Percentiles rank a stretch among this genome's conserved stretches.
Conservation (phyloP, 2,888 invertebrate genomes). For the Ectemnius cavifrons region DNA sequence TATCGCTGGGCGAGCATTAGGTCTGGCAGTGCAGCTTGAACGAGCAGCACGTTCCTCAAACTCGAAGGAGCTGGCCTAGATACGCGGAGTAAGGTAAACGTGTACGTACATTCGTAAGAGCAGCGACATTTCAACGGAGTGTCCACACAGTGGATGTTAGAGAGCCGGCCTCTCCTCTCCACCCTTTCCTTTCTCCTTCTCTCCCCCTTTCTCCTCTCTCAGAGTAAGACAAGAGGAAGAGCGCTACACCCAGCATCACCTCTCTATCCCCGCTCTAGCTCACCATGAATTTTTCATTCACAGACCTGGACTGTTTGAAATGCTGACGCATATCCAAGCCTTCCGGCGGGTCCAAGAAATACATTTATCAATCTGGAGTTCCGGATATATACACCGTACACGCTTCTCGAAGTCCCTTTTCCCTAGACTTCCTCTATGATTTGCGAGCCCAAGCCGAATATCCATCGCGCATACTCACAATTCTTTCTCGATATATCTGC, state of each 20-base stretch:
- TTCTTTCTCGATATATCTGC: too few relatives aligned
- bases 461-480: too few relatives aligned
- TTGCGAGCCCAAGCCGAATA: too few relatives aligned
- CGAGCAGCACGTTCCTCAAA: too few relatives aligned
- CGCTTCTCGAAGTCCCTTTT: too few relatives aligned
- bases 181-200: too few relatives aligned
- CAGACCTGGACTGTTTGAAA: slow-evolving; percentile 17
- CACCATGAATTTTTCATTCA: slow-evolving; percentile 40
- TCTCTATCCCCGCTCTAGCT: neutral
- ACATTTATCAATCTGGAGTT: slow-evolving; percentile 16
- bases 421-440: too few relatives aligned
- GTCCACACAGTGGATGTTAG: slow-evolving; percentile 24
- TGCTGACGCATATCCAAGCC: slow-evolving; percentile 23
- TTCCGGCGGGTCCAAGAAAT: slow-evolving; percentile 8
- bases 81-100: slow-evolving; percentile 16
- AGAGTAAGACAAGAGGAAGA: slow-evolving; percentile 12
- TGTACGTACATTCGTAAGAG: slow-evolving; percentile 9
- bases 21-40: too few relatives aligned
- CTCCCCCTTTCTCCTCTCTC: too few relatives aligned
- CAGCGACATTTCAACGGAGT: slow-evolving; percentile 32
- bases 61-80: slow-evolving; percentile 3
- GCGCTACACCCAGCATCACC: neutral
- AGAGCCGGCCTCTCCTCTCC: neutral
- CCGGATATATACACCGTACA: too few relatives aligned
- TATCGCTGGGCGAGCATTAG: too few relatives aligned